phyloP scores from a whole-genome alignment of 2,797 vertebrate species.

The Acrocephalus scirpaceus region DNA sequence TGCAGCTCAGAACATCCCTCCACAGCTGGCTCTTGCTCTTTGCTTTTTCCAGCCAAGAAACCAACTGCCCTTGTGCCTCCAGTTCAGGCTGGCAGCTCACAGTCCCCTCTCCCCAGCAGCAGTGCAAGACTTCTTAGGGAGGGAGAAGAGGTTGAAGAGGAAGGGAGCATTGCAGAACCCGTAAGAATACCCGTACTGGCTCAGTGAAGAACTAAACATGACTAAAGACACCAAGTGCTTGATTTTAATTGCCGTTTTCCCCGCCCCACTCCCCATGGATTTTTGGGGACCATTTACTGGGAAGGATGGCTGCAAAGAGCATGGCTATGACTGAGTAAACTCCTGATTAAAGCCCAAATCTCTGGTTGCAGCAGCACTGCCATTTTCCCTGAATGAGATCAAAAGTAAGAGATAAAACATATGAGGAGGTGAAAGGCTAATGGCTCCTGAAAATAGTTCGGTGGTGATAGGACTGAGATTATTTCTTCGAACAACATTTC shows the following conservation, averaged over 20 bases:
- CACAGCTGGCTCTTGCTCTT: neutral
- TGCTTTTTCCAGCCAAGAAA: neutral
- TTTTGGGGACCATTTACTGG: neutral
- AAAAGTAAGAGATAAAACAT: constrained; percentile 15
- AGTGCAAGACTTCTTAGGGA: neutral
- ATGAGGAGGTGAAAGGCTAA: constrained; percentile 57
- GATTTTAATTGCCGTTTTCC: neutral
- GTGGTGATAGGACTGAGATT: constrained; percentile 24
- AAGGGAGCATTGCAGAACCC: neutral
- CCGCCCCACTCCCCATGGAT: neutral
- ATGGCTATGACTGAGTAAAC: neutral
- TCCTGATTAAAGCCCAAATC: constrained; percentile 17
- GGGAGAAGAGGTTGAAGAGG: neutral
- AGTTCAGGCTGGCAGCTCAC: neutral
- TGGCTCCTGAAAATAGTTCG: neutral
- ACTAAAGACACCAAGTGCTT: neutral
- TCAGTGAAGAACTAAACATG: neutral
- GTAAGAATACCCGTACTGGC: neutral
- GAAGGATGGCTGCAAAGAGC: neutral
- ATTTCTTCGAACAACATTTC: constrained; percentile 45
- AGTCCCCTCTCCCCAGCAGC: neutral
- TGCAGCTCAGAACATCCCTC: neutral
- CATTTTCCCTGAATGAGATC: neutral
- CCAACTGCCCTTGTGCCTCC: neutral
- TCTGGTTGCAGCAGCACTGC: neutral